Base-by-base conservation (phyloP, 2,797 vertebrate genomes). In the Clarias pachynema region DNA sequence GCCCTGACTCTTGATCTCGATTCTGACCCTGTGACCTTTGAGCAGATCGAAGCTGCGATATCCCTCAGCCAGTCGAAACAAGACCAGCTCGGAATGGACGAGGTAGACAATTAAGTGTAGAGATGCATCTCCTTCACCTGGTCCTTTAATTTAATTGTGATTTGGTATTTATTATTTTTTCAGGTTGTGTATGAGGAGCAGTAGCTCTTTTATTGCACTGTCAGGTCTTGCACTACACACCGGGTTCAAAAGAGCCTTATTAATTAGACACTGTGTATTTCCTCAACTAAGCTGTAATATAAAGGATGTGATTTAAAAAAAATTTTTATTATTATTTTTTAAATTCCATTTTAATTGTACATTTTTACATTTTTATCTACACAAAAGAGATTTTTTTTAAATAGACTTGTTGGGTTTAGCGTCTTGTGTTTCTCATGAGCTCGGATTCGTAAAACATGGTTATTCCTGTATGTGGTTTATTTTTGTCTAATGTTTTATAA, bases 41-140 rank as follows among this genome's bases (percentile, higher is more conserved):
- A 93, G 87, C 94, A 93, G 86, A 91, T 93, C 0, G 93, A 94
- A 89, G 92, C 93, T 83, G 91, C 94, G 91, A 85, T 83, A 60
- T 89, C 91, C 0, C 92, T 91, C 92, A 91, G 89, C 0, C 91
- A 92, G 57, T 86, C 93, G 0, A 92, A 94, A 34, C 82, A 88
- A 7, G 89, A 92, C 49, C 69, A 91, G 85, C 90, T 87, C 0
- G 95, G 93, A 14, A 86, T 93, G 84, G 95, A 96, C 74, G 95
- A 96, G 89, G 94, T 95, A 0, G 95, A 95, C 81, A 83, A 89
- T 4, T 91, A 90, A 29, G 89, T 91, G 4, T 89, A 82, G 79
- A 44, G 84, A 26, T 37, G 26, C 49, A 40, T 44, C 34, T 81
- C 7, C 49, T 63, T 79, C 22, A 66, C 7, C 40, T 44, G 10